Evolutionary conservation across 2,113 vertebrate genomes (phyloP).

Genomic region (Toxotes jaculatrix): DNA sequence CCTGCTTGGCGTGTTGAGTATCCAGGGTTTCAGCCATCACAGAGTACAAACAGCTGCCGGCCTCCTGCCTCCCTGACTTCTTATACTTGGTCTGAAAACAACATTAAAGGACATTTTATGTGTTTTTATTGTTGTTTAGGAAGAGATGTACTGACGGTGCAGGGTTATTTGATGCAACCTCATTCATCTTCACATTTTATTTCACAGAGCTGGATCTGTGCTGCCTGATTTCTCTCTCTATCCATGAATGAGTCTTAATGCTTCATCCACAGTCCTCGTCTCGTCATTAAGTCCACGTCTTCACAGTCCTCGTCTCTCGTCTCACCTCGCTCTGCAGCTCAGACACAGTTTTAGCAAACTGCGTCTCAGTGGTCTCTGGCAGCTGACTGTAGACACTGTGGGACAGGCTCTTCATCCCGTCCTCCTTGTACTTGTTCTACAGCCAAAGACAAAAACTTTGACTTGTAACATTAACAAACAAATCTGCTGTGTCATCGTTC

Average conservation of each 20-base stretch:
- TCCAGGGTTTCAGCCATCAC: conserved; percentile 92
- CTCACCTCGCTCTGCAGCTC: conserved; percentile 91
- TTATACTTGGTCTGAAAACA: conserved; percentile 87
- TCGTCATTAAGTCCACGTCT: no score
- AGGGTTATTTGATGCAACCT: no score
- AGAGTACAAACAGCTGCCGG: conserved; percentile 86
- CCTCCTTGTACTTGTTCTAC: conserved; percentile 66
- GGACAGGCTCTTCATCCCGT: conserved; percentile 35
- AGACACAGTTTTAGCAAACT: conserved; percentile 67
- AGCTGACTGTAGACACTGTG: conserved; percentile 69
- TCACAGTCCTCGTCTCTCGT: background rate
- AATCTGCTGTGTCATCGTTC: background rate
- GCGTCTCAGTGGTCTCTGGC: conserved; percentile 56
- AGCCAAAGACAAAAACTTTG: background rate
- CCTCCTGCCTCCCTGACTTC: conserved; percentile 81
- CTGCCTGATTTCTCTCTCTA: background rate
- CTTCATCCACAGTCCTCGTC: no score
- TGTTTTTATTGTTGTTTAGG: no score
- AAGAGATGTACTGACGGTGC: no score
- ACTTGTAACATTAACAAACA: background rate
- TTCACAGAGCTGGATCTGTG: no score
- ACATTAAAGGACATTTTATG: no score
- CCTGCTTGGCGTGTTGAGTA: conserved; percentile 89
- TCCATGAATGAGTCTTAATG: background rate
- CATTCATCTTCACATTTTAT: no score